Evolutionary conservation across 2,113 vertebrate species (phyloP).

Genomic region (Anhinga rufa): DNA sequence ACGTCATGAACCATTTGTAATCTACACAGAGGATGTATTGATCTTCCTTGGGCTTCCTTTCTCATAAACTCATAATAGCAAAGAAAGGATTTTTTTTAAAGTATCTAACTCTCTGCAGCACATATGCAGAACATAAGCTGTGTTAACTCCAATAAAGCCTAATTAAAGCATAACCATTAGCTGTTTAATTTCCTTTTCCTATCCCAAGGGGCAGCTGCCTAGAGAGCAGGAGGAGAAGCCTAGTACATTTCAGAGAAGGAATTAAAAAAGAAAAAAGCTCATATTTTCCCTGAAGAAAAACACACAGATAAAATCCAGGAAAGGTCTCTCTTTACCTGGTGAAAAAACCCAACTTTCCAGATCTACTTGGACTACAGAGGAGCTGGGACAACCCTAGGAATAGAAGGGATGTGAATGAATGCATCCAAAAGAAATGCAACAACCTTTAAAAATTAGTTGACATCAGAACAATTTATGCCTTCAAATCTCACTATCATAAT

Average conservation of each 20-base stretch:
- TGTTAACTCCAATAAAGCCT: slow-evolving; percentile 80
- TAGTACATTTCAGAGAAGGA: neutral
- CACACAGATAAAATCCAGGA: neutral
- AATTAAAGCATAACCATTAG: slow-evolving; percentile 69
- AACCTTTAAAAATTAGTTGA: neutral
- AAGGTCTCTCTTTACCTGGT: neutral
- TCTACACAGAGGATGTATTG: slow-evolving; percentile 93
- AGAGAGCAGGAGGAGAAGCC: slow-evolving; percentile 17
- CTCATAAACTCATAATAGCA: slow-evolving; percentile 89
- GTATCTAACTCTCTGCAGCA: neutral
- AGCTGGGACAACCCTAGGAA: neutral
- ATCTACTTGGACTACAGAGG: neutral
- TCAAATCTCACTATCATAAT: neutral
- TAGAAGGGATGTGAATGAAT: neutral
- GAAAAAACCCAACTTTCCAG: neutral
- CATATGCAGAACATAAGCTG: slow-evolving; percentile 54
- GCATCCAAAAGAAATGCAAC: neutral
- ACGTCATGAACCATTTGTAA: slow-evolving; percentile 92
- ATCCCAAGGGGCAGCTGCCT: slow-evolving; percentile 40
- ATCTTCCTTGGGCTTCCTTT: slow-evolving; percentile 94
- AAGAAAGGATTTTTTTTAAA: slow-evolving; percentile 51
- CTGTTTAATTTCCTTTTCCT: slow-evolving; percentile 53
- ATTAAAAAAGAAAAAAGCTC: neutral
- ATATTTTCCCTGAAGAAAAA: neutral
- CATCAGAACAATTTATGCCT: neutral